These are phyloP conservation scores for Bombycilla garrulus DNA, from an alignment of 2,113 vertebrate species.

Conservation along the genomic window DNA sequence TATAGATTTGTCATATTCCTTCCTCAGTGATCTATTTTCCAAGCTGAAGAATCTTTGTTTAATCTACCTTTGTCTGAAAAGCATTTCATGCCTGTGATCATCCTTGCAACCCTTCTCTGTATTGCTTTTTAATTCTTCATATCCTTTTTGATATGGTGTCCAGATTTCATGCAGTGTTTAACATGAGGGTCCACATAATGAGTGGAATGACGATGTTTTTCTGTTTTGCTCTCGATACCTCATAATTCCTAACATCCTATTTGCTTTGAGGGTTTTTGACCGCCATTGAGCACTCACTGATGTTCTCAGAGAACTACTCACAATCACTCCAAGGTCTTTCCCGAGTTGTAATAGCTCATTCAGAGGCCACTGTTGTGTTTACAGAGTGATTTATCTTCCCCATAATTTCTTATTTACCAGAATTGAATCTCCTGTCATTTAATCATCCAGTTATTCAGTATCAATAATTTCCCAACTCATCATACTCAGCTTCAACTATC, in stretches of 20 bases:
- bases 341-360: conserved; percentile 31
- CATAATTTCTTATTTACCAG: conserved; percentile 37
- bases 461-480: not conserved
- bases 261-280: conserved; percentile 31
- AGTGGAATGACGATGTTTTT: conserved; percentile 34
- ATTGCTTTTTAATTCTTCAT: conserved; percentile 23
- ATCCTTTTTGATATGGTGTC: conserved; percentile 20
- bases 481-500: not conserved
- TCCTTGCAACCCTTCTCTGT: conserved; percentile 2
- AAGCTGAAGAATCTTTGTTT: conserved; percentile 46
- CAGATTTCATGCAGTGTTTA: conserved; percentile 34
- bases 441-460: not conserved
- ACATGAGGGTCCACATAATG: conserved; percentile 18
- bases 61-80: conserved; percentile 46
- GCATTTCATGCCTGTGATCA: conserved; percentile 36
- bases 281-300: conserved; percentile 13
- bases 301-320: conserved; percentile 28
- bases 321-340: conserved; percentile 13
- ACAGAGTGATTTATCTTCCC: not conserved
- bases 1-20: conserved; percentile 40
- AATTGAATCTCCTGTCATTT: not conserved
- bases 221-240: conserved; percentile 39
- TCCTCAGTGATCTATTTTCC: conserved; percentile 41
- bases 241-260: conserved; percentile 30
- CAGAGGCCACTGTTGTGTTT: conserved; percentile 33